Evolutionary conservation across 1,140 invertebrate species (phyloP), one percentile per base, ranked within the genome.

Genomic region (Cyclina sinensis): DNA sequence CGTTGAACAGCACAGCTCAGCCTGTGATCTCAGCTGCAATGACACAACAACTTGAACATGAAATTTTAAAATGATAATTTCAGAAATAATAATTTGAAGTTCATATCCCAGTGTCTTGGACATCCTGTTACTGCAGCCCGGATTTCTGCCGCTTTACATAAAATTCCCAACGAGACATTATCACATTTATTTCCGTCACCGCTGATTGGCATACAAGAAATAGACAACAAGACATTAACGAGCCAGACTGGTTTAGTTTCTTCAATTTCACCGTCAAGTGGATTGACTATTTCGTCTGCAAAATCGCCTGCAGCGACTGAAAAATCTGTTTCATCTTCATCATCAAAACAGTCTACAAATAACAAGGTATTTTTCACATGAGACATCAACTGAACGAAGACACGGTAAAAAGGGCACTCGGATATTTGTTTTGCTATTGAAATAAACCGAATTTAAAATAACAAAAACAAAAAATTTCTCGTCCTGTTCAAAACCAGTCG

Each of bases 141-240:
- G 11, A 78, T 78, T 54, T 51, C 46, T 16, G 11, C n/a, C 21
- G 30, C 46, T 35, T 16, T 78, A 32, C n/a, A 54, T n/a, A 32
- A 9, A 0, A 54, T 51, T 1, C 27, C 74, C 4, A 78, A 78
- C 48, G 27, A 32, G 16, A 78, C 48, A 51, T 32, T 54, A 35
- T 16, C 27, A 3, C 74, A 78, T 54, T 35, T 78, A 35, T 78
- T 78, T 54, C 74, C 74, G 7, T 78, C 74, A 35, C 48, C 46
- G 16, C 27, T 78, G 27, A 51, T 54, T 21, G 14, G 27, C 7
- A 24, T 54, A 35, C 14, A 51, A 18, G 74, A 78, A 16, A 54
- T 70, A 27, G 7, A 32, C 62, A 57, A n/a, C 54, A 24, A 21
- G 24, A n/a, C 18, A 4, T 65, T 27, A 30, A 30, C 62, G 11